These are phyloP conservation scores for Kryptopterus vitreolus DNA, from an alignment of 2,797 vertebrate species.

Conservation along the genomic window DNA sequence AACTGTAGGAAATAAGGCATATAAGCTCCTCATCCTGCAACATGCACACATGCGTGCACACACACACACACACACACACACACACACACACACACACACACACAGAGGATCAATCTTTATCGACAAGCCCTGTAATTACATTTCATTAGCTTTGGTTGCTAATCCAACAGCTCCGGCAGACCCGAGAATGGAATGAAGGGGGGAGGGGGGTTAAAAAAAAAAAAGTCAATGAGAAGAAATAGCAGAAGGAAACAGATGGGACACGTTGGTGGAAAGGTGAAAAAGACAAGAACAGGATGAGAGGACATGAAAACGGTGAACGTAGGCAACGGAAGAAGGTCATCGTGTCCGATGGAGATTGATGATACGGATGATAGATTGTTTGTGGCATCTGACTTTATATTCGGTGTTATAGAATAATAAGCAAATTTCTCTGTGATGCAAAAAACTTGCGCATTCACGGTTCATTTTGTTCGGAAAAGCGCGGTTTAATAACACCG, in stretches of 20 bases:
- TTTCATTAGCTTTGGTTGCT: conserved; percentile 81
- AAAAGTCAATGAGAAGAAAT: conserved; percentile 42
- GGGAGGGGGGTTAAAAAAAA: too few species aligned
- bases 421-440: neutral
- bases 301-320: neutral
- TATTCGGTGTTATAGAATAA: neutral
- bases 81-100: conserved; percentile 29
- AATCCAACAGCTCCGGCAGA: conserved; percentile 67
- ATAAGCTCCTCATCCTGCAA: conserved; percentile 24
- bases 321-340: neutral
- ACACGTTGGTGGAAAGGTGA: neutral
- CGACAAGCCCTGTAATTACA: conserved; percentile 83
- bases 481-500: too few species aligned
- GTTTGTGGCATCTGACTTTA: neutral
- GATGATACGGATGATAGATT: neutral
- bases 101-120: conserved; percentile 77
- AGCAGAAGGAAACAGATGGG: conserved; percentile 33
- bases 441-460: too few species aligned
- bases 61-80: conserved; percentile 30
- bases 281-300: neutral
- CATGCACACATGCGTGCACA: conserved; percentile 24
- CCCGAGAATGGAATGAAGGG: conserved; percentile 47
- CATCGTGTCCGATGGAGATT: neutral
- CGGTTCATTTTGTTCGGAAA: too few species aligned
- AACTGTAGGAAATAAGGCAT: conserved; percentile 71